Evolutionary conservation across 2,797 vertebrate species (phyloP).

Genomic region (Cirrhinus mrigala): DNA sequence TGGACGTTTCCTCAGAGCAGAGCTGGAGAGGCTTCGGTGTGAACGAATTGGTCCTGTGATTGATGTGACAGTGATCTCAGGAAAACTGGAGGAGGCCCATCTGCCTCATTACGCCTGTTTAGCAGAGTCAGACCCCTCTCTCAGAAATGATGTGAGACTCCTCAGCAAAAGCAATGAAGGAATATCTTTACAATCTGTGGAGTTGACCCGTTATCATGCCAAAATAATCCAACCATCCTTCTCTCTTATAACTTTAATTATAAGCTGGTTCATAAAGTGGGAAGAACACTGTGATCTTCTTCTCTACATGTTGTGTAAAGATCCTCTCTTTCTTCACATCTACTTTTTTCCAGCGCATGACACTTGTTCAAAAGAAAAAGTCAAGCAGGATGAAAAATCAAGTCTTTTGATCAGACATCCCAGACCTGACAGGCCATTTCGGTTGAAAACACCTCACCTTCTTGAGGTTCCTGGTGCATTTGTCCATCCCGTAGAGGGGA

Average conservation of each 20-base stretch:
- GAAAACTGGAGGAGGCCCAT: conserved; percentile 15
- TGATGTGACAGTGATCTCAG: conserved; percentile 6
- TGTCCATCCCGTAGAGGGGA: background rate
- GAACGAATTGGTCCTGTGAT: conserved; percentile 23
- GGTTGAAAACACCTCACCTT: conserved; percentile 2
- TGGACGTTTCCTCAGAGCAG: conserved; percentile 1
- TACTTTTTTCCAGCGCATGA: background rate
- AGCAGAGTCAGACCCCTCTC: conserved; percentile 31
- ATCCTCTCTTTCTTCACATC: background rate
- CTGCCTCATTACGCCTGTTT: conserved; percentile 11
- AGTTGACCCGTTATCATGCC: background rate
- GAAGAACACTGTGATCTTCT: conserved; percentile 4
- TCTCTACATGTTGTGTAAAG: background rate
- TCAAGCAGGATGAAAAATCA: background rate
- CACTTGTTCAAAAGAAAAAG: background rate
- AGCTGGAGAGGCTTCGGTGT: conserved; percentile 7
- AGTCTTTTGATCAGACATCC: background rate
- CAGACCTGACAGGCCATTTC: background rate
- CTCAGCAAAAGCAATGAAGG: background rate
- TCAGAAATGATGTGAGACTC: background rate
- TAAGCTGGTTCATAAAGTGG: background rate
- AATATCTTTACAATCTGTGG: background rate
- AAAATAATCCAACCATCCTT: background rate
- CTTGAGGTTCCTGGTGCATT: background rate
- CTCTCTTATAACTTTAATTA: background rate